Percentiles rank a stretch among this genome's conserved stretches.
phyloP scores from a whole-genome alignment of 2,888 invertebrate species.

The Arrhopalites spinosus region DNA sequence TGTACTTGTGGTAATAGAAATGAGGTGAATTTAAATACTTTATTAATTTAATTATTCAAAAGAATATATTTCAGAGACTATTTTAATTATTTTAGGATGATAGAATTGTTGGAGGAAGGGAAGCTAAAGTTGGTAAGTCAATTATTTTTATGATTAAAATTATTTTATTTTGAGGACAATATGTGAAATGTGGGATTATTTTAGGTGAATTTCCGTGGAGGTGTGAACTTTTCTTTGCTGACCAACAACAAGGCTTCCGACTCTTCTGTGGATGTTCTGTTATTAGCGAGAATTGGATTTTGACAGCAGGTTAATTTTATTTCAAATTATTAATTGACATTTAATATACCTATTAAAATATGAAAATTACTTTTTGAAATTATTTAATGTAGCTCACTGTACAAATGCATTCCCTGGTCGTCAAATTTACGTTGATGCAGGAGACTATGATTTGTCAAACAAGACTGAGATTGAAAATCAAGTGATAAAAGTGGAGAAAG shows the following conservation, averaged over 20 bases:
- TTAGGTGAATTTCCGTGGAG: conserved; percentile 50
- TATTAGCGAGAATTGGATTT: conserved; percentile 21
- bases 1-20: too few species aligned
- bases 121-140: too few species aligned
- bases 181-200: too few species aligned
- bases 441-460: neutral
- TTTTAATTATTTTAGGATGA: too few species aligned
- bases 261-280: conserved; percentile 48
- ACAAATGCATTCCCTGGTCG: conserved; percentile 39
- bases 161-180: too few species aligned
- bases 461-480: neutral
- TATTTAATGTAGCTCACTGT: conserved; percentile 44
- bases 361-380: neutral
- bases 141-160: too few species aligned
- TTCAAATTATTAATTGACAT: neutral
- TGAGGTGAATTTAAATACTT: too few species aligned
- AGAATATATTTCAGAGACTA: too few species aligned
- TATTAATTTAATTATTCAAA: too few species aligned
- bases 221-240: conserved; percentile 34
- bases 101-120: too few species aligned
- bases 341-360: neutral
- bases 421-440: conserved; percentile 39
- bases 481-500: neutral
- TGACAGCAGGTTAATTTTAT: neutral
- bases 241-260: neutral